These are phyloP conservation scores for Umimayanthus kanabou DNA, from an alignment of 92 coral and sea anemone genomes.

Conservation along the genomic window DNA sequence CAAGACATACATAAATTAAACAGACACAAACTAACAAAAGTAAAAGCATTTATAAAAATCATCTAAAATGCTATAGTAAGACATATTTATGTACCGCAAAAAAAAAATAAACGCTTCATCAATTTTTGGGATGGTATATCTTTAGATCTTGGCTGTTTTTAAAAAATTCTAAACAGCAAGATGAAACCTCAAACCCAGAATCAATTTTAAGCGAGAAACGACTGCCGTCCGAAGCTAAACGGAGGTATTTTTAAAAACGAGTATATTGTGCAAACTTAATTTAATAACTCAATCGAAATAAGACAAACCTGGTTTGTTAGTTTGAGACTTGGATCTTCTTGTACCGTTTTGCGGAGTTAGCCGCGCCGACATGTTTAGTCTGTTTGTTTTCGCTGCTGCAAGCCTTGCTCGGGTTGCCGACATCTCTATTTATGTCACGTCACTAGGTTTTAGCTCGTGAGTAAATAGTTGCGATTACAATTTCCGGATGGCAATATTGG, in stretches of 20 bases:
- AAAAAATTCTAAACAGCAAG: background rate
- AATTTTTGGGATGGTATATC: background rate
- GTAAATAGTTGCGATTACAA: background rate
- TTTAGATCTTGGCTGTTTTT: background rate
- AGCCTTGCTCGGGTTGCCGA: slow-evolving; percentile 23
- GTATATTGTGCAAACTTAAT: background rate
- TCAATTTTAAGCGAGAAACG: background rate
- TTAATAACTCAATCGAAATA: background rate
- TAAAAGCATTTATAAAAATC: background rate
- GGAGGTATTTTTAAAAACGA: background rate
- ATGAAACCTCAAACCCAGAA: background rate
- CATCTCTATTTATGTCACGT: background rate
- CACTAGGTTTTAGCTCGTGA: background rate
- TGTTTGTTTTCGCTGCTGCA: slow-evolving; percentile 22
- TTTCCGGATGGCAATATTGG: background rate
- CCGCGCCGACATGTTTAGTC: background rate
- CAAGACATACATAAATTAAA: background rate
- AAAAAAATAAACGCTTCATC: background rate
- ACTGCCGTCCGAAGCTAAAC: background rate
- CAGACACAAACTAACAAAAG: background rate
- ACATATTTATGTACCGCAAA: background rate
- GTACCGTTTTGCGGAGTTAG: background rate
- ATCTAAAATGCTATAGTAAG: background rate
- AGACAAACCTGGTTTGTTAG: background rate
- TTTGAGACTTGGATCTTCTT: background rate